These are phyloP conservation scores for Troides helena DNA, from an alignment of 2,888 invertebrate genomes.

Conservation along the genomic window DNA sequence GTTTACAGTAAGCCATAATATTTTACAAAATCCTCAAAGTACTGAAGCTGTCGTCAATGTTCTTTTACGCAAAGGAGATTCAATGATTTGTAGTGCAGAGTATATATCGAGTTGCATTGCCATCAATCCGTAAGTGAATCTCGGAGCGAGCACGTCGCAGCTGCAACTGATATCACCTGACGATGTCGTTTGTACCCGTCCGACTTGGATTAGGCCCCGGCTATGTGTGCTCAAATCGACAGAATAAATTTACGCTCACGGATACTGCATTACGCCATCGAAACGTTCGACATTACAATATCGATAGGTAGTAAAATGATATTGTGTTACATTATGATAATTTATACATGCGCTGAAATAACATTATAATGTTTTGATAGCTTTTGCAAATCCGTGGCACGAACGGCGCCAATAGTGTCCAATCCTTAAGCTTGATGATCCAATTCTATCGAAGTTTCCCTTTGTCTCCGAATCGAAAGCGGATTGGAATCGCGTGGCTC, in stretches of 20 bases:
- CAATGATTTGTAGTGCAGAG: conserved; percentile 51
- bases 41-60: conserved; percentile 8
- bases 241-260: conserved; percentile 51
- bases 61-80: conserved; percentile 25
- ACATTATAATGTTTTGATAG: conserved; percentile 16
- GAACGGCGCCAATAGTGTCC: conserved; percentile 40
- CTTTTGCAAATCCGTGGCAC: conserved; percentile 15
- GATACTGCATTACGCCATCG: conserved; percentile 40
- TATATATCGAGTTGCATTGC: conserved; percentile 60
- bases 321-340: neutral
- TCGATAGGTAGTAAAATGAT: conserved; percentile 4
- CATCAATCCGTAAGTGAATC: conserved; percentile 71
- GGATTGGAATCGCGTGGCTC: conserved; percentile 56
- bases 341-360: conserved; percentile 2
- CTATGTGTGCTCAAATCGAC: conserved; percentile 50
- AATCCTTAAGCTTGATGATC: conserved; percentile 45
- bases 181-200: conserved; percentile 69
- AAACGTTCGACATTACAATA: conserved; percentile 26
- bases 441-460: conserved; percentile 61
- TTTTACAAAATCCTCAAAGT: neutral
- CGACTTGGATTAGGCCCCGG: conserved; percentile 52
- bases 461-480: conserved; percentile 61
- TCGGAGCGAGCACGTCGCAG: conserved; percentile 53
- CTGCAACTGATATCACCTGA: conserved; percentile 69
- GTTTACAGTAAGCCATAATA: no score